A percentile compares a stretch with the other conserved stretches of the same genome.
These are phyloP conservation scores for Acrobasis repandana DNA, from an alignment of 2,888 invertebrate species.

Conservation along the genomic window DNA sequence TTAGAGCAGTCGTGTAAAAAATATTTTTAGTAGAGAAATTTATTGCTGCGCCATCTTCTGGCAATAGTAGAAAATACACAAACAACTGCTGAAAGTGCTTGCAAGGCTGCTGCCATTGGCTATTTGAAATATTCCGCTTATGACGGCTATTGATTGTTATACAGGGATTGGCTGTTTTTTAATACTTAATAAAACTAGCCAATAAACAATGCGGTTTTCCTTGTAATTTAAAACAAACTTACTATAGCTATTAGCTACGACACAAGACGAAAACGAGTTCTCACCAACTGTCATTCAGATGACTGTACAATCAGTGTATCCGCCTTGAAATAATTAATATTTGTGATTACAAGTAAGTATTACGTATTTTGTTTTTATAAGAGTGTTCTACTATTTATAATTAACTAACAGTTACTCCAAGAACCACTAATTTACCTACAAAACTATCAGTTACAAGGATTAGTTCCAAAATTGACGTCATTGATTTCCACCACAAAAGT, in stretches of 20 bases:
- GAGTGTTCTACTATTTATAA: constrained; percentile 27
- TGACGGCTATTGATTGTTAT: neutral
- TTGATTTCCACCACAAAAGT: constrained; percentile 65
- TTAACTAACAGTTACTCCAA: constrained; percentile 30
- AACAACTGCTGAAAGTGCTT: neutral
- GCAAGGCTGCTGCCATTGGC: neutral
- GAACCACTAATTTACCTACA: constrained; percentile 24
- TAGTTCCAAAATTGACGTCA: constrained; percentile 67
- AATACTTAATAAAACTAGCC: neutral
- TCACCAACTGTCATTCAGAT: constrained; percentile 69
- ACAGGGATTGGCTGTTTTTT: constrained; percentile 6
- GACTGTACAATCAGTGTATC: constrained; percentile 75
- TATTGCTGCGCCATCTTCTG: constrained; percentile 8
- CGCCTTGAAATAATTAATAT: constrained; percentile 63
- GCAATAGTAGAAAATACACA: neutral
- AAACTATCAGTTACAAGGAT: constrained; percentile 29
- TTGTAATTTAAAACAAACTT: neutral
- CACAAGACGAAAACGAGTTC: constrained; percentile 54
- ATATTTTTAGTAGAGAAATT: too few relatives aligned
- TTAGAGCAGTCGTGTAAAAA: neutral
- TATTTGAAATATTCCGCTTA: neutral
- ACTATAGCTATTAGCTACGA: neutral
- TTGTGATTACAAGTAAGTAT: constrained; percentile 63
- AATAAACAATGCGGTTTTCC: neutral
- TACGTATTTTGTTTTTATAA: constrained; percentile 35